Evolutionary conservation across 2,113 vertebrate species (phyloP), one percentile per base, ranked within the genome.

Genomic region (Hylia prasina): DNA sequence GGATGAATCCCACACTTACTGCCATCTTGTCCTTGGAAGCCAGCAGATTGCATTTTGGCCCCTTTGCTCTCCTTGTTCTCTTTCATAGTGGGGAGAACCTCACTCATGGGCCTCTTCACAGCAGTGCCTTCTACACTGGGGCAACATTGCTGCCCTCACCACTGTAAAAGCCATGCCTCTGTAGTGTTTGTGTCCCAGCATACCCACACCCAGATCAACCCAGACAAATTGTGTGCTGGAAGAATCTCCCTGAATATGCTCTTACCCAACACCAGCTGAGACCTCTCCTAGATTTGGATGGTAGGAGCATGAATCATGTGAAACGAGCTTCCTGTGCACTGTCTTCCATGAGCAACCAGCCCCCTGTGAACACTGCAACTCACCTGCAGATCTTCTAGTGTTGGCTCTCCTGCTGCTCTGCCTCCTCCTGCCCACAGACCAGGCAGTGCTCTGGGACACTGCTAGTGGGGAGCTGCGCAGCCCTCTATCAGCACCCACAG

Each of bases 61-160:
- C 58, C 69, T 94, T 56, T 30, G 21, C 45, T 89, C 37, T 27
- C 28, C n/a, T 53, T 3, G 2, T 40, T 58, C 71, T 85, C 39
- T 42, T 63, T 39, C 1, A 0, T 4, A 13, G 40, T 22, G n/a
- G 24, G 15, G 6, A 85, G n/a, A 88, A 57, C 48, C 24, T 14
- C 8, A 31, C 13, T 42, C 45, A n/a, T 2, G 1, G 2, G 2
- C 10, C 27, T 81, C 39, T 47, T 37, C 28, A 19, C 1, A 1
- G 65, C 2, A 2, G 23, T 51, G 42, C 45, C 21, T 39, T 30
- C 83, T 60, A 11, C 7, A 8, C 33, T 2, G 1, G 13, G 11
- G 18, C 13, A 31, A 7, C 54, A 47, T 10, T 27, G 20, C 82
- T 61, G 27, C 37, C 54, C 58, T 68, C 63, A 47, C 12, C 33